Conservation (phyloP, 2,113 vertebrate species). For the Cynopterus brachyotis region DNA sequence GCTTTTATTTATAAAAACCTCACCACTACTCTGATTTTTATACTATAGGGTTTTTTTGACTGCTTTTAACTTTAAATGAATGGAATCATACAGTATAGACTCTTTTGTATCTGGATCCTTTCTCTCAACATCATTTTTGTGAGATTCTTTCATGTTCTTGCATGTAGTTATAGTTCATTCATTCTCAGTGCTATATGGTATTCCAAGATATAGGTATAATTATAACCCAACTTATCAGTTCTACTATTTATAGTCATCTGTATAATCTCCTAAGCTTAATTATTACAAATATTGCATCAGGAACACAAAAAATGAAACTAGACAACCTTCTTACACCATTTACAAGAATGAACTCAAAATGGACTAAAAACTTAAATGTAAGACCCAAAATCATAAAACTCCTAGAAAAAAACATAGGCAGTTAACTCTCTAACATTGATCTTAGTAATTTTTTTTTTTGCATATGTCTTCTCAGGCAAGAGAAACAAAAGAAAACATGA, state of each 20-base stretch:
- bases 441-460: too few species aligned
- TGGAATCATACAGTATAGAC: background rate
- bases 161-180: background rate
- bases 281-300: background rate
- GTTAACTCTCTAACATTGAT: too few species aligned
- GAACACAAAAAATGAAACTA: background rate
- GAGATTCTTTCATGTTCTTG: background rate
- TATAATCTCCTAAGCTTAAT: background rate
- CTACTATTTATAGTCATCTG: background rate
- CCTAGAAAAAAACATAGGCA: too few species aligned
- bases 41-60: background rate
- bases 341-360: too few species aligned
- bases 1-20: conserved; percentile 33
- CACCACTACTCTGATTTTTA: background rate
- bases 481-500: too few species aligned
- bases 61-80: background rate
- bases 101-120: background rate
- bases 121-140: conserved; percentile 18
- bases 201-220: background rate
- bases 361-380: too few species aligned
- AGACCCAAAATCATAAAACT: too few species aligned
- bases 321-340: too few species aligned
- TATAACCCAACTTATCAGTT: background rate
- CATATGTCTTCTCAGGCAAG: too few species aligned
- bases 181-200: background rate